Evolutionary conservation across 2,888 invertebrate species (phyloP).

Genomic region (Coleophora flavipennella): DNA sequence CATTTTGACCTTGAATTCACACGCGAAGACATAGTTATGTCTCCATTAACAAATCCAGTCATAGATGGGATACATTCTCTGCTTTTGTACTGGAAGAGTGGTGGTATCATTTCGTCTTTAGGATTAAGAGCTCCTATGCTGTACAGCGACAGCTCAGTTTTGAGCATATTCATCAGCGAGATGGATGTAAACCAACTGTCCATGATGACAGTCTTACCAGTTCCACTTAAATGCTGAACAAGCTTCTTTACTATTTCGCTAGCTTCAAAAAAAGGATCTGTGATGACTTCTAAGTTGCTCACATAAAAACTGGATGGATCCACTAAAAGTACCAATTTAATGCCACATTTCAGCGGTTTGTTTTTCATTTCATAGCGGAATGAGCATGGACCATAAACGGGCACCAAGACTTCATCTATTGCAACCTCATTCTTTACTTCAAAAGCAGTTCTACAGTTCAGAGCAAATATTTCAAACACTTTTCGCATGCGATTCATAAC

Average conservation of each 20-base stretch:
- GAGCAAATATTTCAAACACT: conserved; percentile 58
- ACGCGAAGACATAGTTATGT: conserved; percentile 44
- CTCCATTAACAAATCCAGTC: conserved; percentile 45
- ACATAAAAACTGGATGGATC: conserved; percentile 57
- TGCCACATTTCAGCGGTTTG: conserved; percentile 45
- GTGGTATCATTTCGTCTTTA: conserved; percentile 44
- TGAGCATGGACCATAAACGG: conserved; percentile 57
- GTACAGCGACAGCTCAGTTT: conserved; percentile 38
- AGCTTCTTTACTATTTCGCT: conserved; percentile 46
- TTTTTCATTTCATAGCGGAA: conserved; percentile 53
- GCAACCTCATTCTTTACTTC: conserved; percentile 42
- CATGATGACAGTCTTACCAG: conserved; percentile 44
- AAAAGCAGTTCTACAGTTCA: conserved; percentile 52
- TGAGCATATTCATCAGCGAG: conserved; percentile 35
- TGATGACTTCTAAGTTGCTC: conserved; percentile 55
- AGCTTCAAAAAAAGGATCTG: conserved; percentile 43
- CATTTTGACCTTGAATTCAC: conserved; percentile 39
- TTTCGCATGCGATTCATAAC: conserved; percentile 54
- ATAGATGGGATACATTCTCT: conserved; percentile 38
- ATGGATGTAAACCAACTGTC: conserved; percentile 54
- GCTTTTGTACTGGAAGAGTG: conserved; percentile 41
- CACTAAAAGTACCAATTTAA: conserved; percentile 52
- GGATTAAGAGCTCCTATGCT: conserved; percentile 45
- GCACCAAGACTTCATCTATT: conserved; percentile 57
- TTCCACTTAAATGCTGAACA: conserved; percentile 47